These are phyloP conservation scores for Cephalotes varians DNA, from an alignment of 2,888 invertebrate species.

Conservation along the genomic window DNA sequence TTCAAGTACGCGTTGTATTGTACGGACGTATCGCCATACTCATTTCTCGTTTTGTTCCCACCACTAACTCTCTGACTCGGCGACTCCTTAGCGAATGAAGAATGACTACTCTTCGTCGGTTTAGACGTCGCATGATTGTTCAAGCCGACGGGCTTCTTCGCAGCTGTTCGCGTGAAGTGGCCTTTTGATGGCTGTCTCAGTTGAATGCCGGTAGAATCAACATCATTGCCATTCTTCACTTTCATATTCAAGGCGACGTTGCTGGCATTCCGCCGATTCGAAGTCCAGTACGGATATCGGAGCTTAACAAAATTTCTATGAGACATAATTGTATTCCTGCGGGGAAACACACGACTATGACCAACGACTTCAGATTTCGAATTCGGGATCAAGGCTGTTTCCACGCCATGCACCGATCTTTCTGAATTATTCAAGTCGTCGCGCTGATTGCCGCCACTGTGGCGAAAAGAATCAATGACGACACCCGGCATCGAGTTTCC, in stretches of 20 bases:
- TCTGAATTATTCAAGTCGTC: conserved; percentile 64
- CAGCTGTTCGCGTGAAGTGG: conserved; percentile 11
- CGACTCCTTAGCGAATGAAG: not conserved
- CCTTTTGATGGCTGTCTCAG: not conserved
- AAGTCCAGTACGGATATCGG: conserved; percentile 11
- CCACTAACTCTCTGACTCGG: conserved; percentile 19
- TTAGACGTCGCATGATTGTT: not conserved
- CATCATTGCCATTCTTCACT: not conserved
- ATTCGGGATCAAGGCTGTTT: conserved; percentile 51
- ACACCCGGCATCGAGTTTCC: not conserved
- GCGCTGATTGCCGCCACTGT: not conserved
- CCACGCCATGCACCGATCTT: not conserved
- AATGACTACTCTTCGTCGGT: conserved; percentile 34
- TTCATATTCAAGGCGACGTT: not conserved
- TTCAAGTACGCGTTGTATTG: conserved; percentile 63
- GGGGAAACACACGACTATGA: not conserved
- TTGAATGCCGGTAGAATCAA: not conserved
- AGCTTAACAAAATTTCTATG: conserved; percentile 36
- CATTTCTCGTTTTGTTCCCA: not conserved
- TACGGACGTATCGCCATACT: not conserved
- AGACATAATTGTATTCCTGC: not conserved
- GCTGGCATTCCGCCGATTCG: not conserved
- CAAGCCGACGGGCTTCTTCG: not conserved
- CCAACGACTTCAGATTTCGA: conserved; percentile 27
- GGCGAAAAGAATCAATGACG: not conserved